Conservation (phyloP, 2,888 invertebrate species). For the Glaucopsyche alexis region DNA sequence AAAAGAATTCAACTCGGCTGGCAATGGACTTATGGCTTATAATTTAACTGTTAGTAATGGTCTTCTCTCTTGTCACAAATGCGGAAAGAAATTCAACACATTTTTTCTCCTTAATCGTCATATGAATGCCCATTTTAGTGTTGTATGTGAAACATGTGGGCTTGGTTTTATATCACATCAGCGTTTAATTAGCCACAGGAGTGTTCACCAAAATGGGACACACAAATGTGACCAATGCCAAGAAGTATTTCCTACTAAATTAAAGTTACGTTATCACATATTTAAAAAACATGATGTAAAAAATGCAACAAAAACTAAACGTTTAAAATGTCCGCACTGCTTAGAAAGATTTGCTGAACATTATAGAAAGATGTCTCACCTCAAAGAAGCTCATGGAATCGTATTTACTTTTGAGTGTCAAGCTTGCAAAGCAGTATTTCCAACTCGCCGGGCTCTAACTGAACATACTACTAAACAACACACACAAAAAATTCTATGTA, state of each 20-base stretch:
- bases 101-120: conserved; percentile 68
- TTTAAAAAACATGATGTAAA: conserved; percentile 65
- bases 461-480: conserved; percentile 69
- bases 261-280: conserved; percentile 65
- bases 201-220: conserved; percentile 65
- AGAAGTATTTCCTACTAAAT: conserved; percentile 62
- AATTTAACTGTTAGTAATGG: conserved; percentile 57
- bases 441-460: conserved; percentile 63
- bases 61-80: conserved; percentile 62
- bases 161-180: conserved; percentile 71
- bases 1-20: conserved; percentile 68
- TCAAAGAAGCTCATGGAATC: conserved; percentile 67
- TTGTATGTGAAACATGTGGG: conserved; percentile 72
- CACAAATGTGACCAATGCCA: conserved; percentile 67
- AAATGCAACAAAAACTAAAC: conserved; percentile 62
- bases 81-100: conserved; percentile 64
- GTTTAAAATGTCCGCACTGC: conserved; percentile 70
- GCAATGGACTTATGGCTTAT: conserved; percentile 70
- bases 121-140: conserved; percentile 71
- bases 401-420: conserved; percentile 65
- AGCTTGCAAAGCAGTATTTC: conserved; percentile 58
- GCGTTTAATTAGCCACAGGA: conserved; percentile 62
- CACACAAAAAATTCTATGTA: conserved; percentile 67
- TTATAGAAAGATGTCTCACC: conserved; percentile 69
- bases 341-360: conserved; percentile 70